Percentiles rank a stretch among this genome's conserved stretches.
phyloP scores from a whole-genome alignment of 2,797 vertebrate genomes.

The Sardinella longiceps region DNA sequence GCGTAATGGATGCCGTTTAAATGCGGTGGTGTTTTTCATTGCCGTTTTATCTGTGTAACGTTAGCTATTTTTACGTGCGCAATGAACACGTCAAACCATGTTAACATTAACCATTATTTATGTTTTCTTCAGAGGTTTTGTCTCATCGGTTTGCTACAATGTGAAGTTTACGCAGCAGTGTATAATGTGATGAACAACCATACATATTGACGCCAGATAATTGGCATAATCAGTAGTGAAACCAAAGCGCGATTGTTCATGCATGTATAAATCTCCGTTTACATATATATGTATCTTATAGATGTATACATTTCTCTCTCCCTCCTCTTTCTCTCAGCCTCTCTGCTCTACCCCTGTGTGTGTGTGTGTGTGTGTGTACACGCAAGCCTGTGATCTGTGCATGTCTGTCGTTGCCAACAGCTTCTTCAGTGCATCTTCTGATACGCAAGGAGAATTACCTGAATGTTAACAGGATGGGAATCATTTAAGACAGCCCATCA shows the following conservation, averaged over 20 bases:
- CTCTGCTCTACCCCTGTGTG: not conserved
- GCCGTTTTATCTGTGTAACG: conserved; percentile 29
- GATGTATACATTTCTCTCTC: not conserved
- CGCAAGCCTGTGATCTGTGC: not conserved
- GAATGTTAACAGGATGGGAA: not conserved
- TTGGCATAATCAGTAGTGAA: not conserved
- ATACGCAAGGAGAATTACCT: not conserved
- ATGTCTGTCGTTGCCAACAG: not conserved
- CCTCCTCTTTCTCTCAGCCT: not conserved
- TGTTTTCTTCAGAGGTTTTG: not conserved
- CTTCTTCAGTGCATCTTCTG: not conserved
- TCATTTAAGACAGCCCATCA: not conserved
- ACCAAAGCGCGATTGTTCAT: not conserved
- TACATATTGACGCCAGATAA: not conserved
- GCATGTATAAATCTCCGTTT: not conserved
- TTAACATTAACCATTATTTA: not conserved
- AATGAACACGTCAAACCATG: conserved; percentile 31
- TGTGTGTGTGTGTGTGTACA: conserved; percentile 30
- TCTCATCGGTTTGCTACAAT: not conserved
- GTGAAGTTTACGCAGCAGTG: not conserved
- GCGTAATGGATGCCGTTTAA: conserved; percentile 31
- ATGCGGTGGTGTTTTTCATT: conserved; percentile 45
- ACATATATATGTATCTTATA: not conserved
- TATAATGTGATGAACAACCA: not conserved
- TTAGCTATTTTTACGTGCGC: conserved; percentile 71